Evolutionary conservation across 2,797 vertebrate species (phyloP), one percentile per base, ranked within the genome.

Genomic region (Psittacula echo): DNA sequence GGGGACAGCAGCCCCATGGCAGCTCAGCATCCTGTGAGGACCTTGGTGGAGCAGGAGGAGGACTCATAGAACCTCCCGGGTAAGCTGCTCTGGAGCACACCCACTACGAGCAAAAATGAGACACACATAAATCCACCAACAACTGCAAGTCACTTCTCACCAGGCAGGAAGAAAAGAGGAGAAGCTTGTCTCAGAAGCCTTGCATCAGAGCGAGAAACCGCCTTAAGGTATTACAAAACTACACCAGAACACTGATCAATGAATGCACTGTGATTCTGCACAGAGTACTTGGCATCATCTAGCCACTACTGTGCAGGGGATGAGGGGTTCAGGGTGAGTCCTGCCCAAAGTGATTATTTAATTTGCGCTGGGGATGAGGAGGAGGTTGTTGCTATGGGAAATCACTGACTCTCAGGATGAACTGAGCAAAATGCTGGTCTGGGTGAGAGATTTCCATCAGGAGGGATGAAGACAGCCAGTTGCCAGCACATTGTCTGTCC

Each of bases 241-340:
- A 65, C 65, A 39, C 30, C 61, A 17, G 53, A 0, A 4, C 20
- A 1, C 15, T n/a, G 48, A 54, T 62, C 34, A 41, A n/a, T 0
- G 0, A 41, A n/a, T 0, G 0, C 1, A 2, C 0, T 0, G 13
- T 13, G 75, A 75, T 29, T 89, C 67, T 48, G 39, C 45, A 10
- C 0, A 0, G 58, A 0, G 0, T 4, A 4, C 45, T 75, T 82
- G 83, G 76, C 73, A 44, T 72, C 34, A 7, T 3, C 27, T 45
- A 13, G 32, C 32, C 6, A 0, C 13, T 50, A 4, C 60, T 1
- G 9, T 2, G 34, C 58, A 53, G 71, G 78, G 42, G 29, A 16
- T 13, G 17, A 62, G 51, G 61, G 30, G 8, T 44, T 71, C 1
- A 0, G 61, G n/a, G 22, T 0, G 0, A 91, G 44, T 29, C 51